Base-by-base conservation (phyloP, 2,888 invertebrate species). In the Dolichomitus sp. region DNA sequence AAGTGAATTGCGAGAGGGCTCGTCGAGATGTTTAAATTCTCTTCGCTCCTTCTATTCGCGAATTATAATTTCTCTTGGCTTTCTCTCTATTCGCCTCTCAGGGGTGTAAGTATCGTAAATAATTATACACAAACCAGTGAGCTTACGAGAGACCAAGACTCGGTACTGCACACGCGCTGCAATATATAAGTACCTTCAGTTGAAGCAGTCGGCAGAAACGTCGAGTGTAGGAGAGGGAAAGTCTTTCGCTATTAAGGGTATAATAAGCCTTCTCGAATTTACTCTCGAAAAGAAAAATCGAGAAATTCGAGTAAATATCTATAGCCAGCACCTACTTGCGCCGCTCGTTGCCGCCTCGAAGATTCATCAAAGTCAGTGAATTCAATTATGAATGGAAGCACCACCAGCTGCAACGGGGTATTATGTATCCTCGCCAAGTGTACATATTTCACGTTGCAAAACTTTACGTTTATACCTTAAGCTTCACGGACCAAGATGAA, bases 301-400 rank as follows among this genome's bases (percentile, higher is more conserved):
- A 52, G 86, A 84, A 87, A 87, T 87, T 87, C 83, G 86, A 87
- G 85, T 85, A 82, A 33, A 66, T 59, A 45, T 57, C 50, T 52
- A 40, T 61, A 40, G 5, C 6, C n/a, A 57, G 65, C n/a, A 57
- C 45, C 65, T 45, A 42, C 42, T 65, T 42, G 65, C 42, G 42
- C 23, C 9, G 17, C 12, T 48, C 33, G 9, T n/a, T 19, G 11
- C 17, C 23, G 50, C 52, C 0, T 70, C 57, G 48, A 65, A 84
- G 85, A 90, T 90, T 90, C 88, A 89, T 90, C 90, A 90, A 90
- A 89, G 90, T 89, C 90, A 85, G 86, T 84, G 86, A 81, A 90
- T 90, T 91, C 88, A 89, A 90, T 88, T 86, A 81, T 72, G 73
- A 68, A 73, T 50, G 70, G 57, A 79, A 66, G 79, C 66, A 80